A percentile compares a stretch with the other conserved stretches of the same genome.
phyloP scores from a whole-genome alignment of 2,888 invertebrate species.

The Agonopterix heracliana region DNA sequence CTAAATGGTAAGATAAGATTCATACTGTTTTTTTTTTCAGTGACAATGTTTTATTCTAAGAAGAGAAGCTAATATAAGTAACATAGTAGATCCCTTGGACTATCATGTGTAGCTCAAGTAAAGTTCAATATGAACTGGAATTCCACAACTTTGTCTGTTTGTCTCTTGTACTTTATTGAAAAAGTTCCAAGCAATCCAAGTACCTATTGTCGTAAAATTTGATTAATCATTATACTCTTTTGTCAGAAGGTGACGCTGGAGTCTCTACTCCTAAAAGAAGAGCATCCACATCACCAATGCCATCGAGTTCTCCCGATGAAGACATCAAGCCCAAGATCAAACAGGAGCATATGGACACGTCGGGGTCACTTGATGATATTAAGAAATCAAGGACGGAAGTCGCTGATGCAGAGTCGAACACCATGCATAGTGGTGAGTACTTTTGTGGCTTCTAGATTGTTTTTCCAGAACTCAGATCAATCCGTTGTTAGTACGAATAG shows the following conservation, averaged over 20 bases:
- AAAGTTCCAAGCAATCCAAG: too few species aligned
- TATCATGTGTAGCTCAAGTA: too few species aligned
- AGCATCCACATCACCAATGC: conserved; percentile 74
- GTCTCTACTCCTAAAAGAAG: conserved; percentile 78
- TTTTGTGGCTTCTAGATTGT: conserved; percentile 1
- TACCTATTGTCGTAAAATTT: too few species aligned
- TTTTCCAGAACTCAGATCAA: too few species aligned
- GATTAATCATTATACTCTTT: neutral
- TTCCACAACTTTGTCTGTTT: too few species aligned
- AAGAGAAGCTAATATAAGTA: neutral
- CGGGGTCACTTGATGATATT: conserved; percentile 78
- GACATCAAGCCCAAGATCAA: conserved; percentile 77
- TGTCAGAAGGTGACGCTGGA: conserved; percentile 66
- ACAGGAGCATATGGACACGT: conserved; percentile 81
- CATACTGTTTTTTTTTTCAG: too few species aligned
- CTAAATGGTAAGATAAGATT: conserved; percentile 68
- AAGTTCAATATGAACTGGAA: too few species aligned
- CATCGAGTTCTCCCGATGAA: conserved; percentile 69
- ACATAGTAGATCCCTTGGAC: too few species aligned
- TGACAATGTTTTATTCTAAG: too few species aligned
- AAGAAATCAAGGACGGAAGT: conserved; percentile 81
- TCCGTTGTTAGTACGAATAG: neutral
- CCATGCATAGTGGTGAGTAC: conserved; percentile 91
- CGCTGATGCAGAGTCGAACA: conserved; percentile 92
- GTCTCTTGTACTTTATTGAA: too few species aligned